Evolutionary conservation across 30 jellyfish, hydroid and myxozoan genomes (phyloP), one percentile per base, ranked within the genome.

Genomic region (Aurelia aurita): DNA sequence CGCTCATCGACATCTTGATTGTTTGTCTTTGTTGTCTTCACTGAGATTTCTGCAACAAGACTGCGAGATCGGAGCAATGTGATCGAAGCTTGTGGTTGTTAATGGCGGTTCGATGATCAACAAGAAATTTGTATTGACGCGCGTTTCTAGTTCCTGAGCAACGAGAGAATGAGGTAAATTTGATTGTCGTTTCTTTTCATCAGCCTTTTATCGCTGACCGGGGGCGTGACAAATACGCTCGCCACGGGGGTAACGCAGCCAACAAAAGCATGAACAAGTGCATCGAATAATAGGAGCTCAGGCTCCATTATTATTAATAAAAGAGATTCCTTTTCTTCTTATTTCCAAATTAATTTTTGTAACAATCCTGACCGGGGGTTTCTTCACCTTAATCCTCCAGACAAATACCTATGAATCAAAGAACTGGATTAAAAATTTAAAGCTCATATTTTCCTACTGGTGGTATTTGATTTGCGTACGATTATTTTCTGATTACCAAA

Each of bases 121-220:
- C 82, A 53, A 72, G 58, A 85, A 84, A 62, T 85, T 91, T 77
- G 94, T 85, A 85, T 85, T 91, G 78, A 71, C 98, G 96, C 98
- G 98, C 95, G 86, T 87, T 72, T 72, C 90, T 64, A 73, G 88
- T 87, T 87, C 86, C 88, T 74, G 96, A 83, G 96, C 96, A 87
- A 87, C 96, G 51, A 54, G 81, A 74, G 90, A 86, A 86, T 86
- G 87, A 86, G 60, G 77, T 70, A 58, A 23, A 77, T 87, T 87
- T 87, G 95, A 71, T 74, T 74, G 85, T 74, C 89, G 88, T 31
- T 46, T 59, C 83, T 62, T 72, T 77, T 74, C 89, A 45, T 57
- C 96, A 87, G 96, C 82, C 69, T 74, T 87, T 87, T 87, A 87
- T 87, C 85, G 66, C 79, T 69, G 78, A 39, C 85, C 96, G 87